These are phyloP conservation scores for Drosophila yakuba DNA, from an alignment of 1,140 invertebrate genomes.

Conservation along the genomic window DNA sequence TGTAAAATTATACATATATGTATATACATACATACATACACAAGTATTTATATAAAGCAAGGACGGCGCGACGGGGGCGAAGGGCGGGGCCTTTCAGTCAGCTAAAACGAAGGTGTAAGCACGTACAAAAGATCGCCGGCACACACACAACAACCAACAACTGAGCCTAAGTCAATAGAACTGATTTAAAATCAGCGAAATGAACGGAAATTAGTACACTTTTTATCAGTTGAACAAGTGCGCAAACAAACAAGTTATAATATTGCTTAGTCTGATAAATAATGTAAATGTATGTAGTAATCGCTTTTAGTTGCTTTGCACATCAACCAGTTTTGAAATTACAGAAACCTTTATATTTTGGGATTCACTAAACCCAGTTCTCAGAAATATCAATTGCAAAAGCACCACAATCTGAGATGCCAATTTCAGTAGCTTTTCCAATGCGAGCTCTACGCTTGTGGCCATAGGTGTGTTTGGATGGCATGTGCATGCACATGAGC, in stretches of 20 bases:
- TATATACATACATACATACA: no score
- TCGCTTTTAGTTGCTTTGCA: no score
- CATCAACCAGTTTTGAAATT: no score
- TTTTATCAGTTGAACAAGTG: no score
- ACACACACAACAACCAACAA: constrained; percentile 6
- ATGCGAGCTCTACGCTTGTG: background rate
- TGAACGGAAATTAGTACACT: no score
- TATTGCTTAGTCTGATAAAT: no score
- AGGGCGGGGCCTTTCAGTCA: constrained; percentile 14
- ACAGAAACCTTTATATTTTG: no score
- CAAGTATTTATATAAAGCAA: constrained; percentile 24
- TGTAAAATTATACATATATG: constrained; percentile 1
- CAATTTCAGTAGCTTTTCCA: background rate
- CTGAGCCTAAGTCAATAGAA: constrained; percentile 4
- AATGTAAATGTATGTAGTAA: no score
- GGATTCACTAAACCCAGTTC: no score
- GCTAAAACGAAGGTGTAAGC: constrained; percentile 70
- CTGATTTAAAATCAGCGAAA: background rate
- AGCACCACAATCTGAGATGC: background rate
- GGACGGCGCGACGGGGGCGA: background rate
- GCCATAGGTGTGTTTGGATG: background rate
- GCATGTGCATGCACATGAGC: constrained; percentile 2
- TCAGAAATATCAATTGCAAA: background rate
- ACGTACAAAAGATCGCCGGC: constrained; percentile 54
- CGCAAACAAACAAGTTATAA: no score